Percentiles rank a stretch among this genome's conserved stretches.
Conservation (phyloP, 2,888 invertebrate species). For the Oscheius sp. region DNA sequence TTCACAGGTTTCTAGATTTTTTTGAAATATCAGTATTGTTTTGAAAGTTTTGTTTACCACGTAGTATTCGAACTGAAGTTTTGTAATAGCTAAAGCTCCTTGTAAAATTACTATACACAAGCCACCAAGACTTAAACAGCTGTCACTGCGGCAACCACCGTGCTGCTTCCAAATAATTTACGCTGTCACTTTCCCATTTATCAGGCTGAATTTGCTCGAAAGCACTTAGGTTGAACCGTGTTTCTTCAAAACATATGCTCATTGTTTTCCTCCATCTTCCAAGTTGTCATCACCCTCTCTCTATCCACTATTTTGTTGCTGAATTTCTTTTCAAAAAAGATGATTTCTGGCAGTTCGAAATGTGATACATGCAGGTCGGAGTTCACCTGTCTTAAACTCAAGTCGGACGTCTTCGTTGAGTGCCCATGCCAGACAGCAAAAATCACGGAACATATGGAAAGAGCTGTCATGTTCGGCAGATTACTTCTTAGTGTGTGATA, state of each 20-base stretch:
- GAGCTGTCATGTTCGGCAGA: neutral
- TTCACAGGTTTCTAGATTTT: neutral
- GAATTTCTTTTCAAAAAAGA: neutral
- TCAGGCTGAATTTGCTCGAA: neutral
- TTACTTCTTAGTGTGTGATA: neutral
- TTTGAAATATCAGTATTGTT: neutral
- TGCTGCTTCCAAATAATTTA: conserved; percentile 13
- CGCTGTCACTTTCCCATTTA: conserved; percentile 2
- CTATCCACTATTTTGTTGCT: neutral
- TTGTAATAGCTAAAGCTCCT: too few species aligned
- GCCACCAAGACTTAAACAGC: neutral
- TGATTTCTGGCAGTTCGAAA: neutral
- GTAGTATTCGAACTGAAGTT: too few species aligned
- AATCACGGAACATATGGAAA: conserved; percentile 13
- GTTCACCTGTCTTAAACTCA: conserved; percentile 19
- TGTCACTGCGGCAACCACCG: neutral
- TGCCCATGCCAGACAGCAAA: neutral
- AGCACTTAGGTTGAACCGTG: conserved; percentile 2
- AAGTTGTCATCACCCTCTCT: neutral
- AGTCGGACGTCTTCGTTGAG: conserved; percentile 12
- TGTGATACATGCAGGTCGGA: conserved; percentile 3
- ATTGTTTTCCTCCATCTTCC: neutral
- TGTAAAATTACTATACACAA: too few species aligned
- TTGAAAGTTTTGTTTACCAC: neutral
- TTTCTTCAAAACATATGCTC: neutral